Evolutionary conservation across 2,797 vertebrate species (phyloP).

Genomic region (Syngnathus rostellatus): DNA sequence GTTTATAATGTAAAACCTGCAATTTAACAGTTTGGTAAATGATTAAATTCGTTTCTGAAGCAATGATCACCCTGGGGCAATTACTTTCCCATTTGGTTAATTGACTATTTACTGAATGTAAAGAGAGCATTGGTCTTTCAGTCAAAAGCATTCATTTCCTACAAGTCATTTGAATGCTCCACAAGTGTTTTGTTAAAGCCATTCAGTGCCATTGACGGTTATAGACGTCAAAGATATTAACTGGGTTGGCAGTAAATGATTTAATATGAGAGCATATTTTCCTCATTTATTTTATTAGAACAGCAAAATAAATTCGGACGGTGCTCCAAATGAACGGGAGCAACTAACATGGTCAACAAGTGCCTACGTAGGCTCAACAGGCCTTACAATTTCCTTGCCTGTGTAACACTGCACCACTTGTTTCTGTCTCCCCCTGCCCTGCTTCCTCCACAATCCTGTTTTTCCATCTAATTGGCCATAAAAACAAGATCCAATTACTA

Average conservation of each 20-base stretch:
- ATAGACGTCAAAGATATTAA: no score
- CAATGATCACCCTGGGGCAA: neutral
- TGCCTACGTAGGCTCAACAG: conserved; percentile 22
- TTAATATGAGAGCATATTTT: no score
- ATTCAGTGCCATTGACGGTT: no score
- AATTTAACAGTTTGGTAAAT: neutral
- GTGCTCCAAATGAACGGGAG: no score
- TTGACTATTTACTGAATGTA: neutral
- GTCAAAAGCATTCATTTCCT: neutral
- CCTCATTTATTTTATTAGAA: no score
- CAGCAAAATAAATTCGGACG: no score
- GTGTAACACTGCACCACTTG: conserved; percentile 24
- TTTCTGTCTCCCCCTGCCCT: conserved; percentile 24
- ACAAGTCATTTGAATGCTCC: neutral
- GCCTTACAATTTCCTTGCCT: conserved; percentile 20
- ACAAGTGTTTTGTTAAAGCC: neutral
- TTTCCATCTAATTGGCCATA: conserved; percentile 35
- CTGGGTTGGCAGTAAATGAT: no score
- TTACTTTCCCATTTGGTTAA: neutral
- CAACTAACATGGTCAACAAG: conserved; percentile 9
- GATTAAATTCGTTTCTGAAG: neutral
- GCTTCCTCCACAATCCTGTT: conserved; percentile 18
- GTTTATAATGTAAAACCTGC: neutral
- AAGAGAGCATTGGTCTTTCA: neutral
- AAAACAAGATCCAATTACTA: conserved; percentile 31